phyloP scores from a whole-genome alignment of 2,113 vertebrate species.

The Scomber scombrus region DNA sequence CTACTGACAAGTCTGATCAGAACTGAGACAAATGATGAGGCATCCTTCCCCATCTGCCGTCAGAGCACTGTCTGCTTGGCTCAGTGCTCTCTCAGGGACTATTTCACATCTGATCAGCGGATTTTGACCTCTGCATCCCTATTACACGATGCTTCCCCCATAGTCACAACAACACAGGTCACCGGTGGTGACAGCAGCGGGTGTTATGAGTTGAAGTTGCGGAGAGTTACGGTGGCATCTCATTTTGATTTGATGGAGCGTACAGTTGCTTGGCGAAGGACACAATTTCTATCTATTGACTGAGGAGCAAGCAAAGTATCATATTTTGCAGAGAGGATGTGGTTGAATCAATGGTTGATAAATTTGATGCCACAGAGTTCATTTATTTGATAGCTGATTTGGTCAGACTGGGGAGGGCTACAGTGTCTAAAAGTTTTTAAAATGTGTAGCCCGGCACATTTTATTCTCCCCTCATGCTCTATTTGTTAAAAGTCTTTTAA shows the following conservation, averaged over 20 bases:
- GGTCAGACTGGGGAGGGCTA: slow-evolving; percentile 30
- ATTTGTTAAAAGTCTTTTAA: slow-evolving; percentile 44
- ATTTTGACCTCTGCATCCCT: slow-evolving; percentile 58
- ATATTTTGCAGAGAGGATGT: slow-evolving; percentile 26
- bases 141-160: slow-evolving; percentile 35
- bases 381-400: slow-evolving; percentile 60
- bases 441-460: slow-evolving; percentile 52
- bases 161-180: slow-evolving; percentile 30
- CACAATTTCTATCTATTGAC: slow-evolving; percentile 27
- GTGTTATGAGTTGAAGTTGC: slow-evolving; percentile 18
- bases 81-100: slow-evolving; percentile 34
- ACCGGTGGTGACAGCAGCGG: slow-evolving; percentile 44
- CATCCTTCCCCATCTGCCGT: slow-evolving; percentile 40
- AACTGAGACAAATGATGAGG: slow-evolving; percentile 56
- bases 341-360: slow-evolving; percentile 32
- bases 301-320: slow-evolving; percentile 34
- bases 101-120: slow-evolving; percentile 58
- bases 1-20: slow-evolving; percentile 66
- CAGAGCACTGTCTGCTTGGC: slow-evolving; percentile 51
- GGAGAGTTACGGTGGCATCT: slow-evolving; percentile 24
- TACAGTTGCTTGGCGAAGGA: slow-evolving; percentile 31
- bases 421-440: slow-evolving; percentile 30
- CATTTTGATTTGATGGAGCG: slow-evolving; percentile 58
- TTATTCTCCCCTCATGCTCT: slow-evolving; percentile 23
- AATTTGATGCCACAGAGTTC: slow-evolving; percentile 30